phyloP scores from a whole-genome alignment of 2,888 invertebrate species.

The Tortricodes alternella region DNA sequence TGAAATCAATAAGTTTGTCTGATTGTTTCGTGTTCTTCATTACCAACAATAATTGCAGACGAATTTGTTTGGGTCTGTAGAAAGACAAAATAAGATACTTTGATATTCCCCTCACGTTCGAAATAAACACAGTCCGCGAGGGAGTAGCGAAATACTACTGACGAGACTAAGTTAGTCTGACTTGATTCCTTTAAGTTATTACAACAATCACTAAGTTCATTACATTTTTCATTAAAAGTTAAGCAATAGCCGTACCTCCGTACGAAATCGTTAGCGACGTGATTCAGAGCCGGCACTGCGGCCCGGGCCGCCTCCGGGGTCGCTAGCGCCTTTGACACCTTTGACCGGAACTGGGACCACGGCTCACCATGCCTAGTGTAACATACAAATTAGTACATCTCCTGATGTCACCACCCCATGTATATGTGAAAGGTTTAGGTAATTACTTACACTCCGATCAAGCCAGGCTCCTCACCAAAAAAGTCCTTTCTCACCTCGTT shows the following conservation, averaged over 20 bases:
- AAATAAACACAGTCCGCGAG: no score
- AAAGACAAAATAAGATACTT: no score
- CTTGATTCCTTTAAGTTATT: no score
- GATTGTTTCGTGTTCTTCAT: no score
- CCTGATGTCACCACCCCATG: not conserved
- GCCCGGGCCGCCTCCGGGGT: constrained; percentile 90
- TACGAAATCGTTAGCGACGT: constrained; percentile 90
- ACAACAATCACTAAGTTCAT: no score
- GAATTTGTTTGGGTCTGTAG: no score
- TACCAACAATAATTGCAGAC: no score
- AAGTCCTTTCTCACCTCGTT: constrained; percentile 86
- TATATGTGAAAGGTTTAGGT: constrained; percentile 10
- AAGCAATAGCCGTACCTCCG: constrained; percentile 69
- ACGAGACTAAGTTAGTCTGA: no score
- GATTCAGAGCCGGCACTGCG: constrained; percentile 88
- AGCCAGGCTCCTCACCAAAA: constrained; percentile 87
- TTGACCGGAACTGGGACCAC: constrained; percentile 92
- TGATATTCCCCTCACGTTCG: no score
- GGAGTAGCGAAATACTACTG: no score
- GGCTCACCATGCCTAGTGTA: constrained; percentile 90
- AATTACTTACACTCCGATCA: constrained; percentile 88
- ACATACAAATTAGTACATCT: constrained; percentile 32
- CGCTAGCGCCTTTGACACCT: constrained; percentile 92
- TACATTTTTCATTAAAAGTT: not conserved
- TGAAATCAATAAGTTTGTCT: no score